phyloP scores from a whole-genome alignment of 2,888 invertebrate species.

The Ametastegia equiseti region DNA sequence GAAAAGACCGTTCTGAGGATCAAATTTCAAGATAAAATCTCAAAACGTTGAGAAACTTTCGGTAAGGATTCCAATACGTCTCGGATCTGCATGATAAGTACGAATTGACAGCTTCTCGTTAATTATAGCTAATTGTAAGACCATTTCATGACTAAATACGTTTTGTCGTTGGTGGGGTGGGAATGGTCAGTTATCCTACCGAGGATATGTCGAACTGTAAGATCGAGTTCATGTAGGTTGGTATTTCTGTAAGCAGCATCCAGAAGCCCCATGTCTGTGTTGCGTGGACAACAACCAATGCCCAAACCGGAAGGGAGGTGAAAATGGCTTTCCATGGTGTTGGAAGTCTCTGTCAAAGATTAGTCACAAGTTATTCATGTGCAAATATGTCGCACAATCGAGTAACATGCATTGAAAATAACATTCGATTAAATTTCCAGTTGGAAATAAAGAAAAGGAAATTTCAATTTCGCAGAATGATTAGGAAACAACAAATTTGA shows the following conservation, averaged over 20 bases:
- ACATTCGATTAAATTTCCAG: no score
- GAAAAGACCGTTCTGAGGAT: conserved; percentile 80
- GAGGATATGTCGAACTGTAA: conserved; percentile 84
- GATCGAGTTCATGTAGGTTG: conserved; percentile 87
- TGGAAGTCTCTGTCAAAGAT: conserved; percentile 54
- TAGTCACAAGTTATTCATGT: neutral
- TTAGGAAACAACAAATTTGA: no score
- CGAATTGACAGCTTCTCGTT: no score
- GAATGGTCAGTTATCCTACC: conserved; percentile 78
- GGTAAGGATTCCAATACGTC: no score
- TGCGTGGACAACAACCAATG: conserved; percentile 84
- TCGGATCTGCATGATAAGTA: no score
- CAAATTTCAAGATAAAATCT: neutral
- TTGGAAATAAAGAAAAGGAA: no score
- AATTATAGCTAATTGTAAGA: no score
- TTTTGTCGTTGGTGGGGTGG: neutral
- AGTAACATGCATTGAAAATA: no score
- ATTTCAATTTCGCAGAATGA: no score
- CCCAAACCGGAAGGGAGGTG: conserved; percentile 89
- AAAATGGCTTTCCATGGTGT: conserved; percentile 89
- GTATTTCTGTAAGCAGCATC: conserved; percentile 89
- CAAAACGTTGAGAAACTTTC: neutral
- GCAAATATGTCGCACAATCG: no score
- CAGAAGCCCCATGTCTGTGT: conserved; percentile 90
- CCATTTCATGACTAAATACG: no score